These are phyloP conservation scores for Seriola rivoliana DNA, from an alignment of 2,113 vertebrate genomes.

Conservation along the genomic window DNA sequence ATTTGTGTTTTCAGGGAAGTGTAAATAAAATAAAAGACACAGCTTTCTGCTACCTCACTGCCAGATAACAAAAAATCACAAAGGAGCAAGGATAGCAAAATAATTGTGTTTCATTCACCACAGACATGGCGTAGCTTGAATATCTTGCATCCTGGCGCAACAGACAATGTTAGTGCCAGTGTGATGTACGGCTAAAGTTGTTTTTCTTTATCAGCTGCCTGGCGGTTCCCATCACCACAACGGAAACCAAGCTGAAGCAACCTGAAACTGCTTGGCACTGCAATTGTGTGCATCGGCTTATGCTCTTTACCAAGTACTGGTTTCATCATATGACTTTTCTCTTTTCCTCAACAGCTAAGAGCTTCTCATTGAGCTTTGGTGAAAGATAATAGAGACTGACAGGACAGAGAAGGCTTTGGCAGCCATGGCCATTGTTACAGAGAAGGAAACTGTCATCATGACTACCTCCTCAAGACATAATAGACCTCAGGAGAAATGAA, in stretches of 20 bases:
- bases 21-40: not conserved
- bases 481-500: constrained; percentile 62
- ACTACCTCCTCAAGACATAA: constrained; percentile 62
- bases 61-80: too few species aligned
- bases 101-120: not conserved
- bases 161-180: not conserved
- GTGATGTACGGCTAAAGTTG: not conserved
- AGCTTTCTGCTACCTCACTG: not conserved
- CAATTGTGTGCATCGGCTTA: not conserved
- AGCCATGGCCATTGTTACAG: constrained; percentile 76
- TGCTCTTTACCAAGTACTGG: not conserved
- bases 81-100: not conserved
- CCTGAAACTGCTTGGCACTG: not conserved
- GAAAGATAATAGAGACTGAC: constrained; percentile 84
- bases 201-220: not conserved
- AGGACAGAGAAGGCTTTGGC: constrained; percentile 81
- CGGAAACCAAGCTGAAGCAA: constrained; percentile 14
- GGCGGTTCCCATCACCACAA: not conserved
- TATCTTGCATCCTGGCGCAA: not conserved
- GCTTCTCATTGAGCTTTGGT: constrained; percentile 48
- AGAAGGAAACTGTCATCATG: constrained; percentile 76
- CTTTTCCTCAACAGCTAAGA: constrained; percentile 6
- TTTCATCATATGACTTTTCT: not conserved
- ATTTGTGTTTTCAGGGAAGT: too few species aligned
- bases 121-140: not conserved